Percentiles rank a stretch among this genome's conserved stretches.
Conservation (phyloP, 2,888 invertebrate genomes). For the Allolobophora icterica region DNA sequence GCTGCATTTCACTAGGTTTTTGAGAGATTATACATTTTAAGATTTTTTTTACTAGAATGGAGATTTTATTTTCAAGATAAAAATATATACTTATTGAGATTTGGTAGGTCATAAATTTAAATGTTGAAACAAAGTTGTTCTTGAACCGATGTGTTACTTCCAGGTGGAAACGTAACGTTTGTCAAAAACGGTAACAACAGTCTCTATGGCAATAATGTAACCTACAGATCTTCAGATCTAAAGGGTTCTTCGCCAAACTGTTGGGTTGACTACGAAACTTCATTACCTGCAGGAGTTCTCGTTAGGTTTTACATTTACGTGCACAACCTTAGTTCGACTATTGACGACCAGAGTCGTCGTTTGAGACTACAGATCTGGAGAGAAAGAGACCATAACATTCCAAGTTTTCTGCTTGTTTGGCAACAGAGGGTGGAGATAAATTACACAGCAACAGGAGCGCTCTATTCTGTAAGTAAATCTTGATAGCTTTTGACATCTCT, state of each 20-base stretch:
- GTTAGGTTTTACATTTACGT: conserved; percentile 42
- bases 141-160: background rate
- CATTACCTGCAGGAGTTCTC: conserved; percentile 43
- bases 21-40: background rate
- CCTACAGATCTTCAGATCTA: conserved; percentile 37
- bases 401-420: conserved; percentile 40
- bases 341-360: background rate
- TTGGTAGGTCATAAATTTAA: background rate
- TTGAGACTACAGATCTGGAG: conserved; percentile 48
- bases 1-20: background rate
- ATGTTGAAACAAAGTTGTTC: background rate
- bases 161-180: conserved; percentile 25
- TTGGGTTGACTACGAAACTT: conserved; percentile 46
- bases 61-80: no score
- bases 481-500: no score
- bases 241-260: conserved; percentile 41
- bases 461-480: conserved; percentile 44
- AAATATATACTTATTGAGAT: background rate
- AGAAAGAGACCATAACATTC: conserved; percentile 34
- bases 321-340: conserved; percentile 39
- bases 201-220: conserved; percentile 47
- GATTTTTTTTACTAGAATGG: background rate
- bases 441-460: conserved; percentile 34
- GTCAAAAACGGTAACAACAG: conserved; percentile 24
- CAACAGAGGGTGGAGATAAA: conserved; percentile 37